Evolutionary conservation across 2,797 vertebrate genomes (phyloP), one percentile per base, ranked within the genome.

Genomic region (Simalia tracyae): DNA sequence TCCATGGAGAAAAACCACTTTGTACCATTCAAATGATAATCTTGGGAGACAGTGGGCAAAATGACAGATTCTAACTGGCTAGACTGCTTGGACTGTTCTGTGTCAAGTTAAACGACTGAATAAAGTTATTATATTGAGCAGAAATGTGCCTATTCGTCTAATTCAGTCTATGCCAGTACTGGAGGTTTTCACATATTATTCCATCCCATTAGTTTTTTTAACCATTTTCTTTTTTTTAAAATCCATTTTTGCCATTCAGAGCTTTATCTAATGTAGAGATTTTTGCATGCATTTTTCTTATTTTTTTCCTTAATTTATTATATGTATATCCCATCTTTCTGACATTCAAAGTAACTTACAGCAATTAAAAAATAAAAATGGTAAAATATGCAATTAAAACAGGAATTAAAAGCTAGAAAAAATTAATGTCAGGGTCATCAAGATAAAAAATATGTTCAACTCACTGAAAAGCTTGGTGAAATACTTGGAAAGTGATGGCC

Each of bases 31-130:
- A 60, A 90, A 36, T 87, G 60, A 95, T 87, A 93, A 93, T 92
- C 64, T 91, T 66, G 68, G 85, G 57, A 63, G 50, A 24, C 42
- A 81, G 57, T 26, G 64, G 81, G 85, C 50, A 88, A 89, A 89
- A 94, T 86, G 72, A 92, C 46, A 95, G 66, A 92, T 95, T 96
- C 94, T 95, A 92, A 91, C 90, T 95, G 81, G 91, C 89, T 94
- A 81, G 61, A 93, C 50, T 95, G 89, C 81, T 95, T 95, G 93
- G 91, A 91, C 92, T 94, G 84, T 66, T 90, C 88, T 84, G 63
- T n/a, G 63, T 54, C 89, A 24, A 91, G 95, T 92, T 94, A 94
- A 95, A 90, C 68, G 86, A 89, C 92, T 91, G 91, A n/a, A 17
- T 17, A 89, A 93, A 96, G 88, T 93, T 95, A 89, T 89, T 93